Evolutionary conservation across 2,888 invertebrate genomes (phyloP).

Genomic region (Julus scandinavius): DNA sequence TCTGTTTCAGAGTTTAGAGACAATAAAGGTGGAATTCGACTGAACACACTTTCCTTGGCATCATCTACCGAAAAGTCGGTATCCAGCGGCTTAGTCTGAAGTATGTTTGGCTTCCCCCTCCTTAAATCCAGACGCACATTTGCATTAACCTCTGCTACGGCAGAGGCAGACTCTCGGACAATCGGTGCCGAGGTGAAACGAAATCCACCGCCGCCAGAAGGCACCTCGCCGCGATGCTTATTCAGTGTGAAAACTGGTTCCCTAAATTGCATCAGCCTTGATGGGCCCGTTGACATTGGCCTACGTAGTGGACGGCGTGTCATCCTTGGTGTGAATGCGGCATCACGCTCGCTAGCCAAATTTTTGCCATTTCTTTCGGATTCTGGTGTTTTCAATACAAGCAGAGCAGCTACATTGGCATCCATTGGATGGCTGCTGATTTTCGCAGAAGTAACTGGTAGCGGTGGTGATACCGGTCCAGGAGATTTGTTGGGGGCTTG

Average conservation of each 20-base stretch:
- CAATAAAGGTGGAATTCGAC: background rate
- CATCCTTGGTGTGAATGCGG: background rate
- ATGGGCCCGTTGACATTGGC: background rate
- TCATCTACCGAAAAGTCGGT: background rate
- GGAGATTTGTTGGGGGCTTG: background rate
- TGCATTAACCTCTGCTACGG: slow-evolving; percentile 10
- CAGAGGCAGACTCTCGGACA: background rate
- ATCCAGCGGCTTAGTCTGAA: background rate
- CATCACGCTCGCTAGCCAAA: background rate
- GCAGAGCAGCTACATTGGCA: slow-evolving; percentile 52
- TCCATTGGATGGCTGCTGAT: slow-evolving; percentile 50
- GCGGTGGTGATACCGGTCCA: background rate
- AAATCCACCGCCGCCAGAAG: background rate
- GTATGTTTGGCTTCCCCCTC: background rate
- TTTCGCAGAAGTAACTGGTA: background rate
- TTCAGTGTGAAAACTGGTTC: background rate
- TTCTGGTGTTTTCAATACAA: slow-evolving; percentile 28
- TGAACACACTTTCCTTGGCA: slow-evolving; percentile 18
- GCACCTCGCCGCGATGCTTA: background rate
- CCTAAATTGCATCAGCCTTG: background rate
- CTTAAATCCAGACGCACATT: slow-evolving; percentile 25
- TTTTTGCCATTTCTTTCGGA: background rate
- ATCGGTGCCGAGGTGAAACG: background rate
- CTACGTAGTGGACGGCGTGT: slow-evolving; percentile 26
- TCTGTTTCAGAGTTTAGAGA: background rate